phyloP scores from a whole-genome alignment of 2,797 vertebrate species.

The Hoplostethus mediterraneus region DNA sequence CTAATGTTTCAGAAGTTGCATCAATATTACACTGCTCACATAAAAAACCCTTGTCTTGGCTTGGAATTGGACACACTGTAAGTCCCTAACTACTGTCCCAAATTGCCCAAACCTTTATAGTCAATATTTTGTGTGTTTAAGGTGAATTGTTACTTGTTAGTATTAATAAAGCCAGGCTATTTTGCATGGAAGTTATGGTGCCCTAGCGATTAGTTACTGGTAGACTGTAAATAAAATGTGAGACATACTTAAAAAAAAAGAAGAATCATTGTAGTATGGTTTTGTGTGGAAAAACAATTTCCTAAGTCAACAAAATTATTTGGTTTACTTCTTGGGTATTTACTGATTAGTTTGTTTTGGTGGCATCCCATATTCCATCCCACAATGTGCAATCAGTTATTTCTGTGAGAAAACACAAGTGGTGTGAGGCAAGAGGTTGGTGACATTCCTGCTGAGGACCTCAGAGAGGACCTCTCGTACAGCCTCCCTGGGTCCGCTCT shows the following conservation, averaged over 20 bases:
- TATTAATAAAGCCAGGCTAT: no score
- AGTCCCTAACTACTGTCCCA: not conserved
- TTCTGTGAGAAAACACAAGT: constrained; percentile 10
- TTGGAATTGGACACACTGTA: not conserved
- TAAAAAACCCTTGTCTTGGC: not conserved
- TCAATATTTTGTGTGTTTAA: not conserved
- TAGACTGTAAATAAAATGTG: not conserved
- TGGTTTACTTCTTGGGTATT: not conserved
- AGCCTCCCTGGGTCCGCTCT: constrained; percentile 40
- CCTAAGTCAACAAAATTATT: not conserved
- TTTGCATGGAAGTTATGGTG: not conserved
- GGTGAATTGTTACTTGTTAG: not conserved
- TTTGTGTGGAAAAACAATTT: no score
- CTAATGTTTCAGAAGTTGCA: not conserved
- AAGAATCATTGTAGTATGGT: no score
- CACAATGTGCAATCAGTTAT: constrained; percentile 13
- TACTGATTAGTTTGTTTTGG: constrained; percentile 23
- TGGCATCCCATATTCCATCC: constrained; percentile 33
- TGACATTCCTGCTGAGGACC: constrained; percentile 21
- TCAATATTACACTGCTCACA: not conserved
- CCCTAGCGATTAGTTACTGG: not conserved
- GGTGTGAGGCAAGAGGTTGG: constrained; percentile 35
- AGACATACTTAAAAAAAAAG: not conserved
- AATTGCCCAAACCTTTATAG: not conserved
- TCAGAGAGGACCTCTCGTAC: constrained; percentile 37